Conservation (phyloP, 2,888 invertebrate species). For the Torymus texanus region DNA sequence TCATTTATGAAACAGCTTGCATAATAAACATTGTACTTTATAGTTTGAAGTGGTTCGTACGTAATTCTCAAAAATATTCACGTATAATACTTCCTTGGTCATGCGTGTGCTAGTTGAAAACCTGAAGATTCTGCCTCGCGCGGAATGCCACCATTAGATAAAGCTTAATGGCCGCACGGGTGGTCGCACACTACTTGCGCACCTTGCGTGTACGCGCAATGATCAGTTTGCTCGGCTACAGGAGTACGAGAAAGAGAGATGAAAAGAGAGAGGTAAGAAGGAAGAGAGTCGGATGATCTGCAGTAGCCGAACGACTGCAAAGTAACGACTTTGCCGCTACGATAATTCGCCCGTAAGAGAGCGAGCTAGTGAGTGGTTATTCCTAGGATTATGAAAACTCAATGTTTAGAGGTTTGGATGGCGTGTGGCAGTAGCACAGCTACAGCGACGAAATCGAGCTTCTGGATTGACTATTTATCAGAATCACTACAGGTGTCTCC, state of each 20-base stretch:
- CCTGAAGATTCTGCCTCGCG: constrained; percentile 55
- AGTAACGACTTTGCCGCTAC: constrained; percentile 10
- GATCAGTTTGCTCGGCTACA: constrained; percentile 55
- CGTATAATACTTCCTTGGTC: not conserved
- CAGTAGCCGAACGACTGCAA: not conserved
- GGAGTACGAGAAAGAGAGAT: not conserved
- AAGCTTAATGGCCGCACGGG: constrained; percentile 52
- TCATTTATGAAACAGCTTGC: no score
- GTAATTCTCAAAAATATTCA: constrained; percentile 15
- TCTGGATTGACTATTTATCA: no score
- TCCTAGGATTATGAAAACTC: no score
- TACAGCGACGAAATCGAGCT: no score
- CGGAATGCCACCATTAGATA: constrained; percentile 60
- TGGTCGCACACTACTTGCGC: constrained; percentile 47
- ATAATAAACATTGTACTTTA: constrained; percentile 42
- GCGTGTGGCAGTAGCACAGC: no score
- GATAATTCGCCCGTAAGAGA: constrained; percentile 10
- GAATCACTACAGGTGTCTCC: no score
- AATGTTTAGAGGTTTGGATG: no score
- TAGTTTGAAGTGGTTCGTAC: constrained; percentile 24
- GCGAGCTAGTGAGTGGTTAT: constrained; percentile 3
- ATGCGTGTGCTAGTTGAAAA: constrained; percentile 33
- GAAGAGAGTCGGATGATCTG: constrained; percentile 3
- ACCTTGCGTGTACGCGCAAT: constrained; percentile 40
- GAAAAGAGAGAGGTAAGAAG: not conserved